Base-by-base conservation (phyloP, 1,140 invertebrate species). In the Hypothenemus hampei region DNA sequence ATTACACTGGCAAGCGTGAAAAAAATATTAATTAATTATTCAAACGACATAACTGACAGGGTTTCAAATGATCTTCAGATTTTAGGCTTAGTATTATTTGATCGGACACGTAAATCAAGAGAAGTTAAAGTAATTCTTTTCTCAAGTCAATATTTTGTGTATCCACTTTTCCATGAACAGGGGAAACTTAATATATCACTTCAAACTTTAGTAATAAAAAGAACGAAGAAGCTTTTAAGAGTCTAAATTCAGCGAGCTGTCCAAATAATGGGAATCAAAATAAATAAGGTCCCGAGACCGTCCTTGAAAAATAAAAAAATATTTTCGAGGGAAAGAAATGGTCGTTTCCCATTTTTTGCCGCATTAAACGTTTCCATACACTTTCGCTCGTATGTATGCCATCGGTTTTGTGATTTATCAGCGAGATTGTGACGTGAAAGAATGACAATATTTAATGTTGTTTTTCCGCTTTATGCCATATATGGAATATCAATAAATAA, bases 241-340 rank as follows among this genome's bases (percentile, higher is more conserved):
- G 41, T 44, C 21, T 20, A 13, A 40, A 40, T 20, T 21, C 19
- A 7, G 18, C 11, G 37, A 40, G 4, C 20, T 13, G 37, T 23
- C 16, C 37, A 20, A 23, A 44, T 44, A 26, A 26, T 24, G 21
- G 41, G 26, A 44, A 44, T 44, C 41, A 44, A 44, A 44, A 44
- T 44, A 44, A 44, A 44, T 44, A 44, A 8, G 33, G 22, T 23
- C 20, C 21, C 11, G 22, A 15, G 41, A n/a, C n/a, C 3, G 23
- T 23, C 41, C 16, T 23, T 15, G 21, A 23, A 23, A 44, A 3
- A 26, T 44, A 44, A 44, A 44, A n/a, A 44, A 44, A 44, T 44
- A 8, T 11, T 3, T 26, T 26, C 8, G 13, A 23, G 41, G 6
- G 20, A 19, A 11, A 35, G 33, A n/a, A 3, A 35, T 15, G 33